Evolutionary conservation across 2,888 invertebrate species (phyloP).

Genomic region (Graphium colonna): DNA sequence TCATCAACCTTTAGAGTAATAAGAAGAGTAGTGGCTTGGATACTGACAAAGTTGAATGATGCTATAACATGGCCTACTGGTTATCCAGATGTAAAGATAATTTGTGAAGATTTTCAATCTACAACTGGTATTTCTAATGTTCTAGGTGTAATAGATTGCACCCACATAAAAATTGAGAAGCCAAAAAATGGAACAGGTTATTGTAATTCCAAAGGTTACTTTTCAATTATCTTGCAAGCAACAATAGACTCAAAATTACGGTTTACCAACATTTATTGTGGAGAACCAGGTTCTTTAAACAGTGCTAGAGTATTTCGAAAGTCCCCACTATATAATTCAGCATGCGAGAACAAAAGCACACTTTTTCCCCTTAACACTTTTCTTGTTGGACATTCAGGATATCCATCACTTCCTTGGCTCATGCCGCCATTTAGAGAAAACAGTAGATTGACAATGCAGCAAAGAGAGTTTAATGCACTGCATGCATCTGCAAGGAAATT

Average conservation of each 20-base stretch:
- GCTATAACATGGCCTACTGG: conserved; percentile 54
- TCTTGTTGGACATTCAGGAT: conserved; percentile 53
- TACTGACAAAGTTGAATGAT: conserved; percentile 53
- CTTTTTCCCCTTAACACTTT: conserved; percentile 54
- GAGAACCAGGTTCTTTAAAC: conserved; percentile 56
- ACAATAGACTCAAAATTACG: conserved; percentile 52
- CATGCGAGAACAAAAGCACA: conserved; percentile 42
- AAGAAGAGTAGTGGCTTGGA: conserved; percentile 55
- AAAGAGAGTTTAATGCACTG: conserved; percentile 51
- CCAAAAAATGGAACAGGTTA: conserved; percentile 55
- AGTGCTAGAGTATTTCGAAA: conserved; percentile 49
- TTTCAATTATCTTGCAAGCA: conserved; percentile 53
- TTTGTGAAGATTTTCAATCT: conserved; percentile 45
- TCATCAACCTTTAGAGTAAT: conserved; percentile 60
- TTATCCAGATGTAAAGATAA: conserved; percentile 40
- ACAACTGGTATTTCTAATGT: conserved; percentile 53
- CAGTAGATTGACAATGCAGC: conserved; percentile 49
- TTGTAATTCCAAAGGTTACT: conserved; percentile 55
- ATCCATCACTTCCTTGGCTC: conserved; percentile 55
- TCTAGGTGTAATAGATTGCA: conserved; percentile 54
- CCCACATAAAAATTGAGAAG: conserved; percentile 57
- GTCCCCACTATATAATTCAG: conserved; percentile 52
- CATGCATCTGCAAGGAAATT: conserved; percentile 49
- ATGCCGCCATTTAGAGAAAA: conserved; percentile 56
- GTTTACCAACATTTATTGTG: conserved; percentile 59